phyloP scores from a whole-genome alignment of 2,797 vertebrate species.

The Cossypha polioptera region DNA sequence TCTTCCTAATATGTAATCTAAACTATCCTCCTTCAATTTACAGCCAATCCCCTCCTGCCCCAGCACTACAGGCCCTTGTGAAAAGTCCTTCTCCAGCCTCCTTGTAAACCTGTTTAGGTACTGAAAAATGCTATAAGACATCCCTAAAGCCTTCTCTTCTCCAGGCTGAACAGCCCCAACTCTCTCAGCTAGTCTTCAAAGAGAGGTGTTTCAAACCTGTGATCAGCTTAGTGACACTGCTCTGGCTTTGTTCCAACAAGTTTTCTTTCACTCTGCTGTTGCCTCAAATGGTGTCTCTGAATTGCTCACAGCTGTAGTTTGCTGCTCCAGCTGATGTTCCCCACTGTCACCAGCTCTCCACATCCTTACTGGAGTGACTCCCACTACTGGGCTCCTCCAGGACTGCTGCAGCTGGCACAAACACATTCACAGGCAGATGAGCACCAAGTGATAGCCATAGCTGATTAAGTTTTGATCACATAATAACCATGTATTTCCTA shows the following conservation, averaged over 20 bases:
- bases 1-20: not conserved
- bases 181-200: not conserved
- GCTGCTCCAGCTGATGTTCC: not conserved
- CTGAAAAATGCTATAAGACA: not conserved
- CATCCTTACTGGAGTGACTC: not conserved
- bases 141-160: not conserved
- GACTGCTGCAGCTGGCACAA: not conserved
- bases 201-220: not conserved
- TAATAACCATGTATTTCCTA: not conserved
- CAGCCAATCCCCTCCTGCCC: not conserved
- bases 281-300: not conserved
- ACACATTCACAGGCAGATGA: not conserved
- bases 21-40: not conserved
- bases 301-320: not conserved
- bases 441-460: not conserved
- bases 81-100: not conserved
- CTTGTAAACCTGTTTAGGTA: not conserved
- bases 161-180: not conserved
- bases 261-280: not conserved
- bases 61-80: not conserved
- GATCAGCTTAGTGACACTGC: not conserved
- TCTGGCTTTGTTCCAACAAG: not conserved
- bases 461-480: constrained; percentile 16
- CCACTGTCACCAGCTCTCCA: not conserved
- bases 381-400: not conserved